Evolutionary conservation across 2,797 vertebrate genomes (phyloP), one percentile per base, ranked within the genome.

Genomic region (Melanotaenia nigrans): DNA sequence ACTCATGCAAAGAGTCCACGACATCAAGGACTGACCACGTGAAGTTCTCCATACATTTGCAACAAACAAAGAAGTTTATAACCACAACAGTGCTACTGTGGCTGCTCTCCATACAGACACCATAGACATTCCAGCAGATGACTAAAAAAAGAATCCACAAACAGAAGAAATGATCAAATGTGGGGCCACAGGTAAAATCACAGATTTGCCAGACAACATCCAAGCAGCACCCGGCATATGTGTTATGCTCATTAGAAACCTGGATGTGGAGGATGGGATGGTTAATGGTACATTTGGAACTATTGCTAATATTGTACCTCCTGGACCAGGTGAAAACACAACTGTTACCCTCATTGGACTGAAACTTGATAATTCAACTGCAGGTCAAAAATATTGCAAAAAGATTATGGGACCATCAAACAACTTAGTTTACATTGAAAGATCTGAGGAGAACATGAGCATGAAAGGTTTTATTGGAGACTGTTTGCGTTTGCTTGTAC

Each of bases 381-480:
- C 14, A 18, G 45, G 45, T 47, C 45, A 47, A 3, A 68, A 22
- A 13, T 59, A 25, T 22, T 6, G 56, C 40, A 58, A 32, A 47
- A 59, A 59, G 42, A 49, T 68, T 12, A 40, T 18, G 12, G 66
- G 66, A 11, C 5, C 40, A 5, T 49, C 54, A 10, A 54, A 35
- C 55, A 24, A 58, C n/a, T 10, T 58, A 8, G 18, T 20, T 18
- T 47, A 47, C 45, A 58, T 13, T 32, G 65, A 68, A n/a, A 47
- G 25, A 25, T 25, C 25, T 25, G 25, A 25, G 25, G n/a, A 68
- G n/a, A 20, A 14, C n/a, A 32, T 58, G 20, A 25, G 28, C 2
- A 14, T 56, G 16, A 67, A 33, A 5, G 0, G 16, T 3, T 7
- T 35, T 12, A 10, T 24, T 1, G 30, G 3, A 12, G 45, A 10